Evolutionary conservation across 2,888 invertebrate genomes (phyloP), one percentile per base, ranked within the genome.

Genomic region (Drosophila fulvimacula): DNA sequence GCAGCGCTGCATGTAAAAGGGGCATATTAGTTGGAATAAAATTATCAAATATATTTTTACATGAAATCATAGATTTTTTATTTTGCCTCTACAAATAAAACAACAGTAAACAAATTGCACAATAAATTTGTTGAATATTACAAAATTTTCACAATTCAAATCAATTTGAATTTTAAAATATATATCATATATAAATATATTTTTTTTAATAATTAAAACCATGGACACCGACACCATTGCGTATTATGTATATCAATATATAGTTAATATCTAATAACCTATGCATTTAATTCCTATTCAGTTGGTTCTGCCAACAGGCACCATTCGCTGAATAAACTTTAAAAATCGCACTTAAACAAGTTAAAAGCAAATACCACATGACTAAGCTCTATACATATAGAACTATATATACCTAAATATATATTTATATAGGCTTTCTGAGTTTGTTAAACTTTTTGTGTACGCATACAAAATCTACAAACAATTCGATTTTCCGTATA

Each of bases 151-250:
- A 65, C 65, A 73, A 65, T 58, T 63, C 64, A 57, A 78, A 78
- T 48, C 69, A 66, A 59, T 57, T 64, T 53, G 10, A 55, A 56
- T 72, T 72, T 82, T 30, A 61, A 79, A 79, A 66, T 60, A 76
- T 64, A 30, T 55, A 19, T n/a, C 21, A 68, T 64, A 19, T 36
- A 36, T 53, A 36, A 41, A 39, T 63, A 62, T 36, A 51, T 41
- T 15, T 57, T 38, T 27, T 59, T 51, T 27, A 66, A 69, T 71
- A 24, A 68, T 67, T 77, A 78, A 87, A 82, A 83, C 55, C 81
- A 51, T 88, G 82, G 82, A 82, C 86, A 88, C 88, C 85, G 63
- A 73, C 85, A 87, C 88, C 88, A 66, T 46, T 71, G 55, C 48
- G 53, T 39, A 30, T 19, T 48, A 48, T 48, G 10, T 30, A 48